phyloP scores from a whole-genome alignment of 23 tunicate genomes.

The Aplidium turbinatum region DNA sequence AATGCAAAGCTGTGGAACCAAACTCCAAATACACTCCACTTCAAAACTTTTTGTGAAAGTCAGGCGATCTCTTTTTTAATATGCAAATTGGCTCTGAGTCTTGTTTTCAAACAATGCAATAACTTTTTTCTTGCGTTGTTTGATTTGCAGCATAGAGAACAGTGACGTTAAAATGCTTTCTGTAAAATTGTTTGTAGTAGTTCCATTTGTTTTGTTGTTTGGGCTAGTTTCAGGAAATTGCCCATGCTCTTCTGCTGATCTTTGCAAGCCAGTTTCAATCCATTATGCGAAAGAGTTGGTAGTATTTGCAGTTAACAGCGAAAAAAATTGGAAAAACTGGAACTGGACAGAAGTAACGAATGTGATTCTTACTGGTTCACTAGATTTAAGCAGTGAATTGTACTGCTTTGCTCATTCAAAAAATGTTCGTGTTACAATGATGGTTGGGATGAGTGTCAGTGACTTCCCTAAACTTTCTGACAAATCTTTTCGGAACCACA shows the following conservation, averaged over 20 bases:
- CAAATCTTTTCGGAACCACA: slow-evolving; percentile 40
- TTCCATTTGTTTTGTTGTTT: background rate
- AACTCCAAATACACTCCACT: too few relatives aligned
- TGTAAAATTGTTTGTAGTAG: background rate
- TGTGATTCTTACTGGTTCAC: slow-evolving; percentile 24
- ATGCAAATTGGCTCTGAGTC: too few relatives aligned
- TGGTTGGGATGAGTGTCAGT: slow-evolving; percentile 30
- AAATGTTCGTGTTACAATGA: slow-evolving; percentile 46
- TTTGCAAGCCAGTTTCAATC: slow-evolving; percentile 60
- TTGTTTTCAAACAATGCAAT: too few relatives aligned
- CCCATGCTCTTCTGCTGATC: slow-evolving; percentile 37
- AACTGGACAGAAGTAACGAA: slow-evolving; percentile 77
- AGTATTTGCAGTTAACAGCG: slow-evolving; percentile 39
- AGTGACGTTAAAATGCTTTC: background rate
- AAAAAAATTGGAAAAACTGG: slow-evolving; percentile 34
- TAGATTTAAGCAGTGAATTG: slow-evolving; percentile 26
- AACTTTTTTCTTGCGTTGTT: too few relatives aligned
- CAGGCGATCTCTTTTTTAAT: too few relatives aligned
- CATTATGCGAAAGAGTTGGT: slow-evolving; percentile 49
- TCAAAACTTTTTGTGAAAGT: too few relatives aligned
- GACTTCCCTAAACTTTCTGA: slow-evolving; percentile 25
- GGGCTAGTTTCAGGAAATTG: slow-evolving; percentile 6
- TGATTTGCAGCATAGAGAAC: too few relatives aligned
- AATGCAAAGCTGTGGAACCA: too few relatives aligned
- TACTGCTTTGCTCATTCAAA: slow-evolving; percentile 73